Conservation (phyloP, 2,797 vertebrate species). For the Rhynchotus rufescens region DNA sequence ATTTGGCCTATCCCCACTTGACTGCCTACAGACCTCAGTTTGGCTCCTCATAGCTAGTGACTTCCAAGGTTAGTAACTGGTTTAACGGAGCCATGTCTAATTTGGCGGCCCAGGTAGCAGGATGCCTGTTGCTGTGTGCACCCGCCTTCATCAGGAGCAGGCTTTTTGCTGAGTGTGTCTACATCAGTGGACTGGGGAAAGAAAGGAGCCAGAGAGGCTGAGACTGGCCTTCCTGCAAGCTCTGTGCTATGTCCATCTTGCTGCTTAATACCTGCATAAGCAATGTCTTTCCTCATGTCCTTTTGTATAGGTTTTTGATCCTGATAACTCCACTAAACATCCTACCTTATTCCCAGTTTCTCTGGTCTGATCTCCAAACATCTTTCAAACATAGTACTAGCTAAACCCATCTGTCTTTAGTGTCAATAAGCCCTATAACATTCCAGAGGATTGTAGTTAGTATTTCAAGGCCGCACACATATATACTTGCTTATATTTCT, state of each 20-base stretch:
- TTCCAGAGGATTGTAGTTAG: neutral
- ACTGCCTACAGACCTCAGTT: neutral
- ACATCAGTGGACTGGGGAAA: neutral
- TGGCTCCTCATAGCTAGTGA: neutral
- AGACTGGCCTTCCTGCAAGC: neutral
- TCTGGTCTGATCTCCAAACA: neutral
- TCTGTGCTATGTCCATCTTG: neutral
- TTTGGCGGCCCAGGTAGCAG: fast-evolving
- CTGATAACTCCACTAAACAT: fast-evolving
- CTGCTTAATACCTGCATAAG: neutral
- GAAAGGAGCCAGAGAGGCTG: neutral
- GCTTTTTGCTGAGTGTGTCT: neutral
- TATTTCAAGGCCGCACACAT: neutral
- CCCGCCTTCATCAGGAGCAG: neutral
- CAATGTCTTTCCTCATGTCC: fast-evolving
- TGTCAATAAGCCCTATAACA: neutral
- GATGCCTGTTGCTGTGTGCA: neutral
- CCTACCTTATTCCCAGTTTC: neutral
- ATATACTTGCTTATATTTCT: neutral
- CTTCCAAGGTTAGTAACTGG: neutral
- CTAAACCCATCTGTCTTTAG: neutral
- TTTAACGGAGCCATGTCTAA: neutral
- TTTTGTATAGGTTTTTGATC: neutral
- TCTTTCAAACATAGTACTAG: neutral
- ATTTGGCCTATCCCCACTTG: neutral